phyloP scores from a whole-genome alignment of 2,797 vertebrate genomes.

The Mareca penelope region DNA sequence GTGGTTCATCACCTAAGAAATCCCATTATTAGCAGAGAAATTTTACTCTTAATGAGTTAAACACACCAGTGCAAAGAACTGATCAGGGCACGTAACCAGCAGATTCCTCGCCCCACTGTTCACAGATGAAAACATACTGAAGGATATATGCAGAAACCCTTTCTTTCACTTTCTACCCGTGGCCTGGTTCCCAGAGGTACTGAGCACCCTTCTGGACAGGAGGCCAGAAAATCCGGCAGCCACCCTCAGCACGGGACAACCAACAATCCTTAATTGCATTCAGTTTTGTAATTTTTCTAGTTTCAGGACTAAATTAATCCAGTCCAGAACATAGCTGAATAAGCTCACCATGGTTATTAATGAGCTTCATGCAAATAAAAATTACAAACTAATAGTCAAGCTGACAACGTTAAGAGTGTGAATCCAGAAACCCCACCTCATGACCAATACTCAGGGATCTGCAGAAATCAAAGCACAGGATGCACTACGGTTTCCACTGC shows the following conservation, averaged over 20 bases:
- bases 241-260: neutral
- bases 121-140: neutral
- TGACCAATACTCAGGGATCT: conserved; percentile 1
- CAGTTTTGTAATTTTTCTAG: neutral
- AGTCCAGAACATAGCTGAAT: neutral
- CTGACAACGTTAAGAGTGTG: neutral
- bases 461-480: conserved; percentile 76
- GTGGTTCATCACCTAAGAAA: neutral
- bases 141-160: fast-evolving
- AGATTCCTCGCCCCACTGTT: neutral
- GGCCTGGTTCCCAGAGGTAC: neutral
- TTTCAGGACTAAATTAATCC: neutral
- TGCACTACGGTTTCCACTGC: conserved; percentile 63
- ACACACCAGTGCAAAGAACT: neutral
- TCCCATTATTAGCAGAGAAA: neutral
- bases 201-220: neutral
- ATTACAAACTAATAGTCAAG: fast-evolving
- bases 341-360: neutral
- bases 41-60: neutral
- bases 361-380: neutral
- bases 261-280: neutral
- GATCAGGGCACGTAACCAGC: neutral
- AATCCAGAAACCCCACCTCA: conserved; percentile 19
- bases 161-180: neutral
- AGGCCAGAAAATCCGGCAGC: neutral